Conservation (phyloP, 2,888 invertebrate genomes). For the Anodontia alba region DNA sequence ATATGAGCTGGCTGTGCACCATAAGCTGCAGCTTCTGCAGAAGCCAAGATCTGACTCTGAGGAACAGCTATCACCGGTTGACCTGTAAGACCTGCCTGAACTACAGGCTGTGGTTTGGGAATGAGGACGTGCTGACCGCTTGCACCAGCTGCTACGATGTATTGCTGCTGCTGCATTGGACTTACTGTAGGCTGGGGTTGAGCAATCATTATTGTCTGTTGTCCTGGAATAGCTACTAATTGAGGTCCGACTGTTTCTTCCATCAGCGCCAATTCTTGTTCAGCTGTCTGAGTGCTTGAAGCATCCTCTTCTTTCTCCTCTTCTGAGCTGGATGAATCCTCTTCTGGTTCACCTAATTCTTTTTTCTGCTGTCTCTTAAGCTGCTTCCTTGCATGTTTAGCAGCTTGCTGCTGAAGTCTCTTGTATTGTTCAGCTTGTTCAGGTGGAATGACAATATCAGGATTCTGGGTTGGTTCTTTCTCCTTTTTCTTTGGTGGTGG, state of each 20-base stretch:
- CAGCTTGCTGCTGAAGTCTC: conserved; percentile 88
- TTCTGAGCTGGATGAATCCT: conserved; percentile 69
- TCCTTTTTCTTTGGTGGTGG: conserved; percentile 77
- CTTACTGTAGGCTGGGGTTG: conserved; percentile 65
- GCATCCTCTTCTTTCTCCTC: conserved; percentile 68
- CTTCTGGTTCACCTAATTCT: conserved; percentile 75
- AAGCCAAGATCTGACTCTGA: conserved; percentile 57
- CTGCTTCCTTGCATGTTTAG: conserved; percentile 92
- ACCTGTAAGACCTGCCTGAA: conserved; percentile 71
- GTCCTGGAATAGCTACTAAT: conserved; percentile 56
- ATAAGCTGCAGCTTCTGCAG: conserved; percentile 58
- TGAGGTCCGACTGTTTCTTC: conserved; percentile 59
- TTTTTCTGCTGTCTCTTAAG: conserved; percentile 87
- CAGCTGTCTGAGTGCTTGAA: conserved; percentile 58
- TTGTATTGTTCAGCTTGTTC: conserved; percentile 83
- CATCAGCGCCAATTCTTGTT: conserved; percentile 55
- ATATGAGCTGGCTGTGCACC: conserved; percentile 68
- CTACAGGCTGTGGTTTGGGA: conserved; percentile 58
- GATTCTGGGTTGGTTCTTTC: conserved; percentile 69
- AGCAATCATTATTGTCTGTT: conserved; percentile 64
- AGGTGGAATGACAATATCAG: conserved; percentile 78
- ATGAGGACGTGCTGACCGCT: conserved; percentile 68
- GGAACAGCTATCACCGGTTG: conserved; percentile 76
- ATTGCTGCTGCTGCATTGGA: conserved; percentile 57
- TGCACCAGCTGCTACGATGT: conserved; percentile 52